Percentiles rank a stretch among this genome's conserved stretches.
phyloP scores from a whole-genome alignment of 2,888 invertebrate species.

The Drosophila atripex region DNA sequence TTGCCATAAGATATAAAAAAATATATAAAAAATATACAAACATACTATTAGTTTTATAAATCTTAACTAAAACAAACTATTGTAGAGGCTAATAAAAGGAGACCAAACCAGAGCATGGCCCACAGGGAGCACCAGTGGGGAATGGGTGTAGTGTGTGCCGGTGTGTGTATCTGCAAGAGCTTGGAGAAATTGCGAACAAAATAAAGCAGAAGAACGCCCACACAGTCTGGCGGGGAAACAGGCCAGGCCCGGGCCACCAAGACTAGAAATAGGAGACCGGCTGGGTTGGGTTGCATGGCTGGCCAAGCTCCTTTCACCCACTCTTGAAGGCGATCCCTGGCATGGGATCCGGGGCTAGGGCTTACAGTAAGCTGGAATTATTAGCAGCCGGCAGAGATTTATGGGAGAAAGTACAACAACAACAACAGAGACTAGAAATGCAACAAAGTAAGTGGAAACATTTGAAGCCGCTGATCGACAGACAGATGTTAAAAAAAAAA shows the following conservation, averaged over 20 bases:
- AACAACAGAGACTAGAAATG: conserved; percentile 8
- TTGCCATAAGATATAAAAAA: too few species aligned
- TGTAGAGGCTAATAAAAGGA: background rate
- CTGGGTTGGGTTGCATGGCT: conserved; percentile 49
- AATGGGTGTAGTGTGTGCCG: background rate
- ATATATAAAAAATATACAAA: too few species aligned
- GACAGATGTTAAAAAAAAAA: background rate
- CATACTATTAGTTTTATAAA: too few species aligned
- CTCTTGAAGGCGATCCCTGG: conserved; percentile 34
- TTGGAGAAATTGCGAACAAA: conserved; percentile 54
- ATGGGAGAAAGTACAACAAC: conserved; percentile 66
- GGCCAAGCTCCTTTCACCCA: conserved; percentile 78
- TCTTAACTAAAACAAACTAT: background rate
- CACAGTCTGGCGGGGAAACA: conserved; percentile 23
- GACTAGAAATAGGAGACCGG: conserved; percentile 1
- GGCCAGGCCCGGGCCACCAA: background rate
- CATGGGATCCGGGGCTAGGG: conserved; percentile 12
- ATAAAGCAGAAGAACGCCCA: conserved; percentile 24
- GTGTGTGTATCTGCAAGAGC: conserved; percentile 16
- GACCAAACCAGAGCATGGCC: conserved; percentile 14
- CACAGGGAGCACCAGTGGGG: conserved; percentile 47
- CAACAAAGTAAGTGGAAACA: conserved; percentile 31
- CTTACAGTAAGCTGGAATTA: conserved; percentile 21
- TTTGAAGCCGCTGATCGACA: conserved; percentile 27
- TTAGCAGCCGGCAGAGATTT: conserved; percentile 63